A percentile compares a stretch with the other conserved stretches of the same genome.
phyloP scores from a whole-genome alignment of 1,140 invertebrate genomes.

The Solenopsis fugax region DNA sequence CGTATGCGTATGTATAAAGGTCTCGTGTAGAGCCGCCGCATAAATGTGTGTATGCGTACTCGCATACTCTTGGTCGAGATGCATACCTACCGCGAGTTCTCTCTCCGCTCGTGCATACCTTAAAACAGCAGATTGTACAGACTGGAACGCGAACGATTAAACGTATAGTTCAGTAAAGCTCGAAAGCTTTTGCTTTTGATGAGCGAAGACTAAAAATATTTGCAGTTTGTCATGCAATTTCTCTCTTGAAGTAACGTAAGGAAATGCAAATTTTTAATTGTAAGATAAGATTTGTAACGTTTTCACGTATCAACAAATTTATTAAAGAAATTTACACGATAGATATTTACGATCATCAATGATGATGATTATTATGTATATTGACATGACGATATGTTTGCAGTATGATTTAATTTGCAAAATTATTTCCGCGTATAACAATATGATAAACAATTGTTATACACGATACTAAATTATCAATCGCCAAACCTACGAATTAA shows the following conservation, averaged over 20 bases:
- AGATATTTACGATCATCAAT: background rate
- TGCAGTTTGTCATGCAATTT: background rate
- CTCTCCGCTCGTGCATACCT: background rate
- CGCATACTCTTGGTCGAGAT: background rate
- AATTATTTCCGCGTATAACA: conserved; percentile 36
- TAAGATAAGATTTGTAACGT: background rate
- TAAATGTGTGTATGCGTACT: background rate
- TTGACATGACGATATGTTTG: background rate
- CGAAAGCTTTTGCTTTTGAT: background rate
- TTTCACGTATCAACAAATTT: background rate
- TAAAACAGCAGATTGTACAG: background rate
- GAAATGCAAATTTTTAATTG: background rate
- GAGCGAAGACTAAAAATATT: background rate
- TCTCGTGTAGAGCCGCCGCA: background rate
- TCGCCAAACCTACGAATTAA: conserved; percentile 32
- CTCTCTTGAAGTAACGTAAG: background rate
- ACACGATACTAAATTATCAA: conserved; percentile 48
- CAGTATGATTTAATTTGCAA: conserved; percentile 29
- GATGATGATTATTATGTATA: conserved; percentile 27
- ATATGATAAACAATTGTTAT: conserved; percentile 39
- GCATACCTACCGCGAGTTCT: background rate
- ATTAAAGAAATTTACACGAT: background rate
- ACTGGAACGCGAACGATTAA: background rate
- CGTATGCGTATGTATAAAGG: conserved; percentile 4
- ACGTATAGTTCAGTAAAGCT: background rate